Percentiles rank a stretch among this genome's conserved stretches.
Evolutionary conservation across 2,113 vertebrate species (phyloP).

Genomic region (Thalassarche chlororhynchos): DNA sequence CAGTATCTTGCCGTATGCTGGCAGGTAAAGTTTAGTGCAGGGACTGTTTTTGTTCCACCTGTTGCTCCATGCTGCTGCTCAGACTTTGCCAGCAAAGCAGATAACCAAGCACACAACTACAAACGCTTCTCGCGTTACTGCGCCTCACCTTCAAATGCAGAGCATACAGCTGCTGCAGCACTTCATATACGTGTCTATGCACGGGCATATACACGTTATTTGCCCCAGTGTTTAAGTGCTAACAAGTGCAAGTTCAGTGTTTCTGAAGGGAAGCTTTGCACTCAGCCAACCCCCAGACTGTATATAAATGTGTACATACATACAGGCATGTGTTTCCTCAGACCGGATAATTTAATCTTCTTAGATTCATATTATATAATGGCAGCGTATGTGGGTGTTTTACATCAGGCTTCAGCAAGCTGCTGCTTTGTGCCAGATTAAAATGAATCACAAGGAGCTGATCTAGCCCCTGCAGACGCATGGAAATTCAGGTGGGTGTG

Average conservation of each 20-base stretch:
- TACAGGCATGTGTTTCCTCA: neutral
- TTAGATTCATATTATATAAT: constrained; percentile 55
- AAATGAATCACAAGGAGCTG: neutral
- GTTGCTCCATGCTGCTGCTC: neutral
- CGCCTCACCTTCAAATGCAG: accelerated
- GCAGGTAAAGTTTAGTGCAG: neutral
- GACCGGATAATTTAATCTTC: constrained; percentile 7
- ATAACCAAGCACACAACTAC: neutral
- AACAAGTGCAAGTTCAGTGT: neutral
- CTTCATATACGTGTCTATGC: accelerated
- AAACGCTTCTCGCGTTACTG: accelerated
- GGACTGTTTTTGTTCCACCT: neutral
- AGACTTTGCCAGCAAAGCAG: neutral
- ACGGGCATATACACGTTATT: accelerated
- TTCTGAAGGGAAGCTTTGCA: neutral
- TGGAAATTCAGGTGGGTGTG: neutral
- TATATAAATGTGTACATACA: neutral
- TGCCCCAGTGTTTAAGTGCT: neutral
- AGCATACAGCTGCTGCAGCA: neutral
- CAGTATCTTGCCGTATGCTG: accelerated
- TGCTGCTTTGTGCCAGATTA: constrained; percentile 12
- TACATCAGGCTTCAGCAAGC: constrained; percentile 8
- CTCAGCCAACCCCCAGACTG: neutral
- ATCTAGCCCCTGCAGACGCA: neutral
- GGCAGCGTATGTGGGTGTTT: neutral